Evolutionary conservation across 2,797 vertebrate genomes (phyloP).

Genomic region (Hipposideros larvatus): DNA sequence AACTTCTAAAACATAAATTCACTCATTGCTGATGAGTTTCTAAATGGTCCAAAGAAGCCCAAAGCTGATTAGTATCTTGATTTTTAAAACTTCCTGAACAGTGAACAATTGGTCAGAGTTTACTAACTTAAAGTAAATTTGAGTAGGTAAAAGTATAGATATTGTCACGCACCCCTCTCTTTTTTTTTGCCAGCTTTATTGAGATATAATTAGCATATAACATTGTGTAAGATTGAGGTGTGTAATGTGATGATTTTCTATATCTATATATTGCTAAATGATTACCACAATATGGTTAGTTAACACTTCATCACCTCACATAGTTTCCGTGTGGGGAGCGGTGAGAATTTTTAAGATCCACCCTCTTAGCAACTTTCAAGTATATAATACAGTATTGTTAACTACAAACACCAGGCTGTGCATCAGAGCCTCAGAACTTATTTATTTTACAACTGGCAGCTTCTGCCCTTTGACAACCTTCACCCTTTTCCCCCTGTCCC

Average conservation of each 20-base stretch:
- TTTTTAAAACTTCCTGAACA: slow-evolving; percentile 29
- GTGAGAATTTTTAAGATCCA: not conserved
- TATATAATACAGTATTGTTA: not conserved
- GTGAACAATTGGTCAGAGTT: not conserved
- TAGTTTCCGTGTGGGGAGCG: not conserved
- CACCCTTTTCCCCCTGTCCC: not conserved
- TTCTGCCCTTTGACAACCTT: not conserved
- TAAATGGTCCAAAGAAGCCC: not conserved
- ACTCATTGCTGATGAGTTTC: not conserved
- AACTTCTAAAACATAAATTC: slow-evolving; percentile 3
- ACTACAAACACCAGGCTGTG: not conserved
- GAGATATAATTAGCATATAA: not conserved
- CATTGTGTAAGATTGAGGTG: not conserved
- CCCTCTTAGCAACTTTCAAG: not conserved
- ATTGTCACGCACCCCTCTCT: not conserved
- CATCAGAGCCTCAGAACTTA: not conserved
- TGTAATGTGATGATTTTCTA: not conserved
- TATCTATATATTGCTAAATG: not conserved
- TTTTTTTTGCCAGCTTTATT: not conserved
- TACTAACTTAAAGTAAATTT: not conserved
- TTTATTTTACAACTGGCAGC: not conserved
- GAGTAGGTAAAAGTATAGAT: not conserved
- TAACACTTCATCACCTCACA: not conserved
- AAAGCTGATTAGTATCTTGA: not conserved
- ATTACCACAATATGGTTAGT: not conserved